Evolutionary conservation across 2,797 vertebrate genomes (phyloP), one percentile per base, ranked within the genome.

Genomic region (Pseudomugil tenellus): DNA sequence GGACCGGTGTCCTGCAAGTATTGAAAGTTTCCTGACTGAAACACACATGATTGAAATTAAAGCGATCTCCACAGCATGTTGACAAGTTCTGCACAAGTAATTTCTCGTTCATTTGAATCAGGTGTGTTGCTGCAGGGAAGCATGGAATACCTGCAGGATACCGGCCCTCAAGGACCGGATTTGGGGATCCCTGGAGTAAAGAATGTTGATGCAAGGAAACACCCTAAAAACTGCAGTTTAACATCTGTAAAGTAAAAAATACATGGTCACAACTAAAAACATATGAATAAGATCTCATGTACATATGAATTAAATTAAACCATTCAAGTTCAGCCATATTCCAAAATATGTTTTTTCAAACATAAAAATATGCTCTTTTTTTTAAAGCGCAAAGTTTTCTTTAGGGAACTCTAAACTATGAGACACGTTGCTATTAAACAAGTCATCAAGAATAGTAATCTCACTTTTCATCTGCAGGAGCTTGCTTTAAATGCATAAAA

Each of bases 191-290:
- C n/a, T n/a, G n/a, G n/a, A n/a, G 32, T 32, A 6, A 43, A 17
- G 41, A 6, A 2, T 41, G 16, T 19, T 41, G 16, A 41, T 17
- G 16, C 41, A 43, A n/a, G 19, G 0, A 43, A 6, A 43, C 41
- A 43, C 41, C 41, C 2, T n/a, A 43, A 43, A 43, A n/a, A 16
- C 41, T 43, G 41, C 17, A 43, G 41, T 43, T 43, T 43, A 1
- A 43, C 17, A 43, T 43, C 19, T 2, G 6, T 6, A n/a, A 19
- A 19, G 14, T 25, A 63, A 58, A 41, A 4, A 61, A 51, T 3
- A 60, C 13, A 72, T 39, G 26, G 21, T 53, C 14, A 25, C 60
- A 49, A 75, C 73, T 29, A 29, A 29, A 29, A 56, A 19, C 23
- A 52, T 28, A n/a, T 56, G 16, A 72, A 63, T 56, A n/a, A 58